Base-by-base conservation (phyloP, 2,888 invertebrate genomes). In the Synanthedon tipuliformis region DNA sequence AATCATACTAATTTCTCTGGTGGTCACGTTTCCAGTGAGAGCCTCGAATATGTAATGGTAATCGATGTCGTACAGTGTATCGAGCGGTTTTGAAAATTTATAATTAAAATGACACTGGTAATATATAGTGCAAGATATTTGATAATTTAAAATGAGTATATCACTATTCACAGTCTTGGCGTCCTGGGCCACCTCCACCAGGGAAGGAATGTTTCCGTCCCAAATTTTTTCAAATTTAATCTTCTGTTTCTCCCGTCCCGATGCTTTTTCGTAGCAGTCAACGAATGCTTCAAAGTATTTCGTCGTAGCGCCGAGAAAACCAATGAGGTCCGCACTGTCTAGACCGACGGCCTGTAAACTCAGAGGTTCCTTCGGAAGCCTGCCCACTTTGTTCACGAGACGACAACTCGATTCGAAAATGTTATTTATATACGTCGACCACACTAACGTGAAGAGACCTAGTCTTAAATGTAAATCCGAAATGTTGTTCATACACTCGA, bases 361-460 rank as follows among this genome's bases (percentile, higher is more conserved):
- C 52, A 96, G 83, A 58, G 93, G 90, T 64, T 96, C 96, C 75
- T 95, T 95, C 0, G 96, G 96, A 52, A 95, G 78, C 74, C 94
- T 94, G 1, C 96, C 94, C 3, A 92, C 90, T 82, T 93, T 96
- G 66, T 94, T 94, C 59, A 92, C 90, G 16, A 96, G 84, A 62
- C 93, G 92, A 56, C 93, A 92, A 18, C 92, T 89, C 2, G 91
- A 88, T 81, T 95, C 94, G 66, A 96, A 91, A 15, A 91, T 89
- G 64, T 94, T 93, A 68, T 92, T 93, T n/a, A 97, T 82, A 67
- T 96, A 95, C 52, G 95, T 93, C 52, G 93, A 93, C 97, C 97
- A 98, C 61, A 97, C 88, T 70, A 98, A 90, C 58, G 92, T 92
- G 66, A 93, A 94, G 52, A 97, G 87, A 8, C 97, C 97, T 82